Base-by-base conservation (phyloP, 2,797 vertebrate genomes). In the Acipenser ruthenus region DNA sequence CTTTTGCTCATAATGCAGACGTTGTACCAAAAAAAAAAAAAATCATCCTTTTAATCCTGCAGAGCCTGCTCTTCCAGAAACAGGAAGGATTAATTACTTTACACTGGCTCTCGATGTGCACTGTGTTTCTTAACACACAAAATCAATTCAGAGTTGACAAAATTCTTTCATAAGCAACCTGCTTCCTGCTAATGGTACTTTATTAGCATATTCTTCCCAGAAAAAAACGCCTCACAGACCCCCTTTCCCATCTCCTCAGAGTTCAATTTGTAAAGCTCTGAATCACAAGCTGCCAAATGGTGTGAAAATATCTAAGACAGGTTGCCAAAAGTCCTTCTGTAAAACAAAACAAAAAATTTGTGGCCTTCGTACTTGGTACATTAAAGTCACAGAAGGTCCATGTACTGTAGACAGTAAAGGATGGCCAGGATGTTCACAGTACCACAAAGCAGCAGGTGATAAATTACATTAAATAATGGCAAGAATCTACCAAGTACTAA, bases 101-200 rank as follows among this genome's bases (percentile, higher is more conserved):
- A 80, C 77, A 76, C 82, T 49, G 1, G 79, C 76, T 86, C 81
- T 79, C 85, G 87, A 85, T 82, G 84, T 78, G 84, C 82, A 86
- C 83, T 69, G 63, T 84, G 88, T 82, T 87, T 85, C 83, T 89
- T 88, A 89, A 86, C 85, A 87, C 83, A 88, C 84, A 85, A 89
- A 90, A 90, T 90, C 89, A 91, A 91, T 91, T 89, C 87, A 88
- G 88, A 90, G 88, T 90, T 90, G 89, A 90, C 88, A 90, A 91
- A 90, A 90, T 87, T 89, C 89, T 89, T 88, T 90, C 84, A 11
- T 12, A 65, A 11, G 12, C 64, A 65, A 55, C 7, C 37, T 52
- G 55, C 53, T 65, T 58, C 64, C 64, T 65, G 64, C 63, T 50
- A 2, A 48, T 88, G 87, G 83, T 0, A 73, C 83, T 85, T 88